Percentiles rank a stretch among this genome's conserved stretches.
These are phyloP conservation scores for Perccottus glenii DNA, from an alignment of 2,113 vertebrate species.

Conservation along the genomic window DNA sequence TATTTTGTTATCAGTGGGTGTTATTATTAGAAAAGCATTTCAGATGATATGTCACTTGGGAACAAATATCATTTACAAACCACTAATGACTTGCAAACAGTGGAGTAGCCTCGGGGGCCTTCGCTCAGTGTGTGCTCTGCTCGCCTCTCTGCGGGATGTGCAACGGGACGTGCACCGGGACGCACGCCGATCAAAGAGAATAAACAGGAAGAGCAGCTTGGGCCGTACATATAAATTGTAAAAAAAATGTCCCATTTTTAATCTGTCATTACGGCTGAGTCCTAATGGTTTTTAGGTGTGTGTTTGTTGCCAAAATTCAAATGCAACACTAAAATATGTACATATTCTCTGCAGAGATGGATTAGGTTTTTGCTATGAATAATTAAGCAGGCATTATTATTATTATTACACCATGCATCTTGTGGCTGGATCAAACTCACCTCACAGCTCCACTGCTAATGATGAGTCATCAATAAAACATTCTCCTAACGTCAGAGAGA, in stretches of 20 bases:
- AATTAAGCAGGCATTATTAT: conserved; percentile 83
- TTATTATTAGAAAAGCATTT: conserved; percentile 98
- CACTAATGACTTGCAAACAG: conserved; percentile 98
- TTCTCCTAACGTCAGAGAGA: conserved; percentile 81
- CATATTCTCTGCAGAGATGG: conserved; percentile 79
- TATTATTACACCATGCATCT: conserved; percentile 83
- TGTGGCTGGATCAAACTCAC: conserved; percentile 76
- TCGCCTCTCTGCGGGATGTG: conserved; percentile 77
- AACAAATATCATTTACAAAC: conserved; percentile 99
- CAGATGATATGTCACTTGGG: conserved; percentile 99
- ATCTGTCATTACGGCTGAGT: conserved; percentile 70
- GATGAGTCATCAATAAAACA: conserved; percentile 85
- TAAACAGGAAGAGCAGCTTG: conserved; percentile 55
- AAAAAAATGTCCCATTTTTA: conserved; percentile 75
- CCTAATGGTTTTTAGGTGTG: conserved; percentile 78
- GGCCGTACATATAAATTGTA: conserved; percentile 71
- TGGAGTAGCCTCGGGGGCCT: conserved; percentile 90
- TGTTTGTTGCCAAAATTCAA: conserved; percentile 83
- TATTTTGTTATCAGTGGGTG: conserved; percentile 97
- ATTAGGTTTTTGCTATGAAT: conserved; percentile 82
- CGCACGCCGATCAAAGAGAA: conserved; percentile 59
- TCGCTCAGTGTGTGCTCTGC: conserved; percentile 85
- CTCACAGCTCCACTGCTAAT: conserved; percentile 76
- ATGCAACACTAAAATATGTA: conserved; percentile 82
- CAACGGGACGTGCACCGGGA: conserved; percentile 27